Evolutionary conservation across 2,888 invertebrate species (phyloP).

Genomic region (Campaea margaritaria): DNA sequence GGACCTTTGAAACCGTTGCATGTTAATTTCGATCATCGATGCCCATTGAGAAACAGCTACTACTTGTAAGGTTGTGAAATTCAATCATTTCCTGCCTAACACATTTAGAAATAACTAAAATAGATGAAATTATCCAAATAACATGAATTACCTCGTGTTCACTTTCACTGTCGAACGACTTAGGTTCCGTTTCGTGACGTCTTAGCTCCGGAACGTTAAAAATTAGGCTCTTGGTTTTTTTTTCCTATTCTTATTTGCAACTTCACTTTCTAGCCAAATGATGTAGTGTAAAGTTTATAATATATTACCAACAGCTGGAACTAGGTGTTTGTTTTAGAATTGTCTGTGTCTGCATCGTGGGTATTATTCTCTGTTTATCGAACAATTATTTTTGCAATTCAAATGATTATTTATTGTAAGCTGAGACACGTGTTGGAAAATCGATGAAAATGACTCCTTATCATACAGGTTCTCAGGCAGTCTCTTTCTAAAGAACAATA

Average conservation of each 20-base stretch:
- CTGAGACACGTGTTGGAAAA: slow-evolving; percentile 65
- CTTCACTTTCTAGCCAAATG: slow-evolving; percentile 68
- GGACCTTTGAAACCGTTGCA: slow-evolving; percentile 30
- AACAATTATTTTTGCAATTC: slow-evolving; percentile 54
- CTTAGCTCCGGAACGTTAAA: slow-evolving; percentile 60
- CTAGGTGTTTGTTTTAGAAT: slow-evolving; percentile 35
- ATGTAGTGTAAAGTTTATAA: slow-evolving; percentile 46
- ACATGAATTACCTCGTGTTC: slow-evolving; percentile 67
- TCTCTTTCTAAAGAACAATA: slow-evolving; percentile 77
- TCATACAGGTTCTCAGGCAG: slow-evolving; percentile 66
- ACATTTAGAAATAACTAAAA: slow-evolving; percentile 35
- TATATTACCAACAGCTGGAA: slow-evolving; percentile 44
- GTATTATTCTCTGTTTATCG: slow-evolving; percentile 47
- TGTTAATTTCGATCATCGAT: slow-evolving; percentile 26
- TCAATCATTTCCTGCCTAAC: slow-evolving; percentile 11
- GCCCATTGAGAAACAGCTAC: slow-evolving; percentile 10
- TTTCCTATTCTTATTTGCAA: slow-evolving; percentile 49
- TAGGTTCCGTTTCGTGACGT: slow-evolving; percentile 73
- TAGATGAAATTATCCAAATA: slow-evolving; percentile 60
- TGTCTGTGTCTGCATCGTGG: slow-evolving; percentile 34
- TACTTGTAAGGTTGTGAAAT: slow-evolving; percentile 12
- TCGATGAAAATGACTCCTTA: slow-evolving; percentile 70
- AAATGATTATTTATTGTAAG: slow-evolving; percentile 53
- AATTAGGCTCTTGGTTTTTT: slow-evolving; percentile 58
- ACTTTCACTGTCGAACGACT: slow-evolving; percentile 78